Evolutionary conservation across 2,888 invertebrate species (phyloP).

Genomic region (Parelbella ahira): DNA sequence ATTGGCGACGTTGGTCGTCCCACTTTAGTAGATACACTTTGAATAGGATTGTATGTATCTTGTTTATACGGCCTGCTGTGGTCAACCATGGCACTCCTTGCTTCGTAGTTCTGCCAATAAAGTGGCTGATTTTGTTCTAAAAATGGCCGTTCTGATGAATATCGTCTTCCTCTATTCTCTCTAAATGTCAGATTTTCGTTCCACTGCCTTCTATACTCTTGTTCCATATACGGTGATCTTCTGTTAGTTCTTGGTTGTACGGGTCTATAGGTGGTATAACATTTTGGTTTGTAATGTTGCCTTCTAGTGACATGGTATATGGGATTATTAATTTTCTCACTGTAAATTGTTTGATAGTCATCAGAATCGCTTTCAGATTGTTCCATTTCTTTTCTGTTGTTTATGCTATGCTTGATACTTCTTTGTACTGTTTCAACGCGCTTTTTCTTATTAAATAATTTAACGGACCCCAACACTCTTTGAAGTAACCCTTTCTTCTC

Average conservation of each 20-base stretch:
- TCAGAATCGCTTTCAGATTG: conserved; percentile 47
- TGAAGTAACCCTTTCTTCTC: conserved; percentile 46
- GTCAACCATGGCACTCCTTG: conserved; percentile 37
- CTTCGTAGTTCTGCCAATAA: conserved; percentile 43
- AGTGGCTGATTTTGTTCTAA: conserved; percentile 27
- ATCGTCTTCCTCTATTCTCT: conserved; percentile 28
- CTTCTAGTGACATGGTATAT: not conserved
- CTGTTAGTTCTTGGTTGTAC: conserved; percentile 11
- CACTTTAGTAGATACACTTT: not conserved
- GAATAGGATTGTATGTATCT: conserved; percentile 1
- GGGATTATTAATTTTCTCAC: conserved; percentile 38
- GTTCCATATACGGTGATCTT: conserved; percentile 51
- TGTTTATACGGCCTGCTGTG: conserved; percentile 1
- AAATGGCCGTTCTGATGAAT: conserved; percentile 36
- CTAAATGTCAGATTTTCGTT: conserved; percentile 49
- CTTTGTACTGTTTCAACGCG: no score
- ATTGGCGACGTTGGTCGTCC: conserved; percentile 2
- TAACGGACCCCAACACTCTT: conserved; percentile 50
- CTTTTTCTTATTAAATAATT: conserved; percentile 40
- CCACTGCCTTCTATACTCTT: conserved; percentile 56
- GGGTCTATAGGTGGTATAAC: conserved; percentile 1
- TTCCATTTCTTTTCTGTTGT: conserved; percentile 28
- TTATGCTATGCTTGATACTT: no score
- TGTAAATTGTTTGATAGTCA: conserved; percentile 53
- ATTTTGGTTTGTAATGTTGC: conserved; percentile 6